A percentile compares a stretch with the other conserved stretches of the same genome.
phyloP scores from a whole-genome alignment of 2,888 invertebrate genomes.

The Sycophila texana region DNA sequence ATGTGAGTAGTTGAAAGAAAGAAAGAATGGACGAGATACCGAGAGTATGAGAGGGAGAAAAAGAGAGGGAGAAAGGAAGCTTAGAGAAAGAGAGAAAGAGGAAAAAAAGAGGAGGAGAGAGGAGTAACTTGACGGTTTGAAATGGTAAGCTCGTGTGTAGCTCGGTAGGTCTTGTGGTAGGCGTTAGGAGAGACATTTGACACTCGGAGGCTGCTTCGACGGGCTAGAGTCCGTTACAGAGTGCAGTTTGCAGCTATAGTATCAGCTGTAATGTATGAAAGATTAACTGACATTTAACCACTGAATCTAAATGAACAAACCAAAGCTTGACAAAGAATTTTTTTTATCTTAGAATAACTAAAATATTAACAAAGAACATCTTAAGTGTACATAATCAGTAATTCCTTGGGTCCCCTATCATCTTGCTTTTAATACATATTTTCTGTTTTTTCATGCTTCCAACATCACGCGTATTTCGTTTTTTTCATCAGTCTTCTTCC shows the following conservation, averaged over 20 bases:
- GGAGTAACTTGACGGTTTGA: constrained; percentile 74
- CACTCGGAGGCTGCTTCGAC: constrained; percentile 70
- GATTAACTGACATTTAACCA: constrained; percentile 59
- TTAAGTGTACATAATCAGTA: constrained; percentile 58
- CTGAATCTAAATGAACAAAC: constrained; percentile 42
- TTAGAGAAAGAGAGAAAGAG: constrained; percentile 53
- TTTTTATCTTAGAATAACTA: constrained; percentile 47
- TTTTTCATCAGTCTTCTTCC: constrained; percentile 52
- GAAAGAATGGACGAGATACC: constrained; percentile 45
- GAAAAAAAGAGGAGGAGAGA: constrained; percentile 62
- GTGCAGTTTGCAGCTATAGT: constrained; percentile 72
- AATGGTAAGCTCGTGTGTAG: constrained; percentile 76
- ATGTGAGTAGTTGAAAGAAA: constrained; percentile 67
- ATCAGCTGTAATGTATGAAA: constrained; percentile 71
- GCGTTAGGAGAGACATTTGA: constrained; percentile 74
- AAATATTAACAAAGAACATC: constrained; percentile 56
- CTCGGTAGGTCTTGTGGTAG: constrained; percentile 74
- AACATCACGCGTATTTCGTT: constrained; percentile 49
- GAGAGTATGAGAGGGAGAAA: constrained; percentile 59
- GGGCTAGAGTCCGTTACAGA: constrained; percentile 69
- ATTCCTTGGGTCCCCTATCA: constrained; percentile 43
- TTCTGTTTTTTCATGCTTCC: constrained; percentile 57
- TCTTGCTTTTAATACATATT: constrained; percentile 53
- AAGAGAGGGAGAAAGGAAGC: constrained; percentile 53
- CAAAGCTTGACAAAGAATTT: constrained; percentile 47